Evolutionary conservation across 2,888 invertebrate species (phyloP).

Genomic region (Lutraria lutraria): DNA sequence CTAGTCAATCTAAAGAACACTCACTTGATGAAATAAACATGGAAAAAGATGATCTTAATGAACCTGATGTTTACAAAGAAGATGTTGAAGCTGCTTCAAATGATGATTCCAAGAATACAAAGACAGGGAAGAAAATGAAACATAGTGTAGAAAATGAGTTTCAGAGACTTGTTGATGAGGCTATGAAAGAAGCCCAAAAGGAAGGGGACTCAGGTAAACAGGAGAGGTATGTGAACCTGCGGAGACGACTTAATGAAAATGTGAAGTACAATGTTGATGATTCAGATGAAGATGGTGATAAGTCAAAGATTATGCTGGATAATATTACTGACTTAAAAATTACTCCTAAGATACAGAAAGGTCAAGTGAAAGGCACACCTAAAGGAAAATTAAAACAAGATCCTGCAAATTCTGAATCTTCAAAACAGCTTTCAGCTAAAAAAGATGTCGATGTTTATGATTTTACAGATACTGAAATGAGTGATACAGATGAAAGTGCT

Average conservation of each 20-base stretch:
- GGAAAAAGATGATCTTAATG: not conserved
- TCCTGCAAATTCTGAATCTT: not conserved
- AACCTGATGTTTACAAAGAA: constrained; percentile 25
- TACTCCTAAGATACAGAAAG: constrained; percentile 26
- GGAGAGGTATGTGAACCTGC: constrained; percentile 46
- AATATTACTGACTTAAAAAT: constrained; percentile 33
- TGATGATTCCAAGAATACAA: not conserved
- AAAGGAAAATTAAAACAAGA: constrained; percentile 40
- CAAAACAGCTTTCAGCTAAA: constrained; percentile 30
- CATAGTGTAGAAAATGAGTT: constrained; percentile 69
- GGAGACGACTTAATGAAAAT: constrained; percentile 58
- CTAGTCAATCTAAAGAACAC: not conserved
- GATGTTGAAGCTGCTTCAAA: not conserved
- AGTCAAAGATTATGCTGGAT: constrained; percentile 11
- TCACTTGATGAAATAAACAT: not conserved
- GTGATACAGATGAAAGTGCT: constrained; percentile 61
- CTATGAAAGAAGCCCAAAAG: constrained; percentile 63
- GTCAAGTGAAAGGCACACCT: constrained; percentile 22
- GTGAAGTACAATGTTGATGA: constrained; percentile 65
- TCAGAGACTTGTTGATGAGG: constrained; percentile 66
- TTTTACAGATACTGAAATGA: constrained; percentile 65
- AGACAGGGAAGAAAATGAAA: constrained; percentile 49
- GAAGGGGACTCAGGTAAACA: constrained; percentile 54
- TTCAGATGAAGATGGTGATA: constrained; percentile 61
- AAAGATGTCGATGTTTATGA: constrained; percentile 66